phyloP scores from a whole-genome alignment of 2,113 vertebrate genomes.

The Asarcornis scutulata region DNA sequence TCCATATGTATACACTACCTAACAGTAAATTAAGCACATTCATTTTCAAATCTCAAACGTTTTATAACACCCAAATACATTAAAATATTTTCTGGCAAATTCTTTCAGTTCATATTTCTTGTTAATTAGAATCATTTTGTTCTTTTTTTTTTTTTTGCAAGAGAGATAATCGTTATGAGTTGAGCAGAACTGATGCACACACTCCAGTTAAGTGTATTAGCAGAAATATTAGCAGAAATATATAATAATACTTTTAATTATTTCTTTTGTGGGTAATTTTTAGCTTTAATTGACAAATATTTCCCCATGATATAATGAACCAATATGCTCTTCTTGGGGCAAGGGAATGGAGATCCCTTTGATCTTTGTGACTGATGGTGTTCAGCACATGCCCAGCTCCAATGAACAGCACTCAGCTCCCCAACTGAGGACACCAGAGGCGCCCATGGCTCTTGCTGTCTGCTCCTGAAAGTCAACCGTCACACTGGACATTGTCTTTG shows the following conservation, averaged over 20 bases:
- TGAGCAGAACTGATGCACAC: not conserved
- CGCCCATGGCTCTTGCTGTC: not conserved
- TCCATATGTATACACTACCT: not conserved
- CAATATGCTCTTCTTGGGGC: not conserved
- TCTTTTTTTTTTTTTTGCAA: not conserved
- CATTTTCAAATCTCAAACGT: not conserved
- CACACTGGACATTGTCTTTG: not conserved
- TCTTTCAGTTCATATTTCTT: not conserved
- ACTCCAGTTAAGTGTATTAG: not conserved
- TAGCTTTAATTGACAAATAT: not conserved
- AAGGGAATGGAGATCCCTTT: not conserved
- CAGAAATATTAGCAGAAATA: not conserved
- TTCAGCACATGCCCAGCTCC: not conserved
- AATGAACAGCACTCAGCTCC: not conserved
- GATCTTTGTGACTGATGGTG: not conserved
- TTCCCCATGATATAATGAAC: not conserved
- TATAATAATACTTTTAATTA: constrained; percentile 16
- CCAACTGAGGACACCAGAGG: too few relatives aligned
- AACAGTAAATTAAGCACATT: not conserved
- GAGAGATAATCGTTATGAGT: not conserved
- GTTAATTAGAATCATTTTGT: not conserved
- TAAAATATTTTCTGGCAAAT: not conserved
- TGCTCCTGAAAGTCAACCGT: not conserved
- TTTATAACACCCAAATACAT: not conserved
- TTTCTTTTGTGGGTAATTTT: constrained; percentile 19